A percentile compares a stretch with the other conserved stretches of the same genome.
phyloP scores from a whole-genome alignment of 1,140 invertebrate species.

The Heterodera carotae region DNA sequence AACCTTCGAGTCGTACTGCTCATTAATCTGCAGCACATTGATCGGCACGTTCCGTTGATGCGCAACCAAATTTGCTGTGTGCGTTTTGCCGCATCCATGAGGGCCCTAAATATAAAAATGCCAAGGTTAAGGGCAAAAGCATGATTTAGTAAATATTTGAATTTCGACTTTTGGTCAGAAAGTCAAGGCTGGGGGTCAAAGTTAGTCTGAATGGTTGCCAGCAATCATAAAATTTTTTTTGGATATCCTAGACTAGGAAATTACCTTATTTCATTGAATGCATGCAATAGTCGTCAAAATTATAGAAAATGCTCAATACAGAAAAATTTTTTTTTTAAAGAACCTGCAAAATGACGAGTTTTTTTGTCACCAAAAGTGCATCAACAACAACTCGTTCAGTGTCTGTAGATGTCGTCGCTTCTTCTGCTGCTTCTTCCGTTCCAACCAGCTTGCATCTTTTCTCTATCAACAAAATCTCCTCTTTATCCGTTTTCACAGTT shows the following conservation, averaged over 20 bases:
- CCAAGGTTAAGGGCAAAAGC: too few species aligned
- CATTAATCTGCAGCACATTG: slow-evolving; percentile 84
- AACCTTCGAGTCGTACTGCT: slow-evolving; percentile 92
- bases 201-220: too few species aligned
- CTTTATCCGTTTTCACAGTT: too few species aligned
- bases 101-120: slow-evolving; percentile 71
- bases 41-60: slow-evolving; percentile 71
- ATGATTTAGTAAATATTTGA: neutral
- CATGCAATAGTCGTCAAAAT: neutral
- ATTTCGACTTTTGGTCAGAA: neutral
- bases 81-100: slow-evolving; percentile 91
- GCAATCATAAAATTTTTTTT: too few species aligned
- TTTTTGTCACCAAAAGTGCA: neutral
- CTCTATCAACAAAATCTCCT: too few species aligned
- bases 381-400: neutral
- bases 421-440: neutral
- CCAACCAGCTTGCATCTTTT: too few species aligned
- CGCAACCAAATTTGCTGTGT: slow-evolving; percentile 83
- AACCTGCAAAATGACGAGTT: neutral
- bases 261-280: neutral
- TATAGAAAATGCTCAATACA: neutral
- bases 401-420: neutral
- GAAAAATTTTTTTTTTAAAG: neutral
- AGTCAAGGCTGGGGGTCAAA: too few species aligned
- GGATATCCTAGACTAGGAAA: too few species aligned